phyloP scores from a whole-genome alignment of 2,888 invertebrate species.

The Meandrusa payeni region DNA sequence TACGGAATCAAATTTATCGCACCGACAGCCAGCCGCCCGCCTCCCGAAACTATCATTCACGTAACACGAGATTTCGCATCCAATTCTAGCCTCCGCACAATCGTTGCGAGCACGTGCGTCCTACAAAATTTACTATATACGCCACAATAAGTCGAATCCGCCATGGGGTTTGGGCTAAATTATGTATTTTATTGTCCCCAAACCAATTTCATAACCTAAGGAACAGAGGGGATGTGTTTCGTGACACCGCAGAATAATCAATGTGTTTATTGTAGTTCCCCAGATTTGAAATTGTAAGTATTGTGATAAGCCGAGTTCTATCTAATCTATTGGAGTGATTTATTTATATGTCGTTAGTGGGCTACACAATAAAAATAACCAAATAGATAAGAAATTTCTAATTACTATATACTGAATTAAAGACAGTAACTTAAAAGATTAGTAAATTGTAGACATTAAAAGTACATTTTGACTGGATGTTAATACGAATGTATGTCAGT shows the following conservation, averaged over 20 bases:
- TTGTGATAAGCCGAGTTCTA: no score
- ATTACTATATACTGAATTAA: no score
- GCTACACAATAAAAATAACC: no score
- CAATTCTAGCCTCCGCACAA: slow-evolving; percentile 29
- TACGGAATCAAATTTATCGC: slow-evolving; percentile 15
- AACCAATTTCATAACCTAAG: slow-evolving; percentile 43
- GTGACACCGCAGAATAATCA: slow-evolving; percentile 12
- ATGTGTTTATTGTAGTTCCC: slow-evolving; percentile 9
- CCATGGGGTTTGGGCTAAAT: slow-evolving; percentile 34
- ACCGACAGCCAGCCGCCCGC: neutral
- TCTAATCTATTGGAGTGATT: no score
- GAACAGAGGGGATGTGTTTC: slow-evolving; percentile 24
- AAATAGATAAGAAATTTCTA: no score
- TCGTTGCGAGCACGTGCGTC: slow-evolving; percentile 41
- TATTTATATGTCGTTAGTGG: no score
- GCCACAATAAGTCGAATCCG: slow-evolving; percentile 37
- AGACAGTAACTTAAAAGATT: no score
- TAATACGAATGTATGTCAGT: no score
- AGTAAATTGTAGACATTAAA: no score
- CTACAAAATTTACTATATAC: slow-evolving; percentile 37
- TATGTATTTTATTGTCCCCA: slow-evolving; percentile 44
- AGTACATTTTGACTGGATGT: no score
- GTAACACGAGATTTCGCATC: slow-evolving; percentile 21
- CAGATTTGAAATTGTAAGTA: no score
- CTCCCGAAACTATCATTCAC: slow-evolving; percentile 31